Evolutionary conservation across 2,113 vertebrate species (phyloP).

Genomic region (Sialia sialis): DNA sequence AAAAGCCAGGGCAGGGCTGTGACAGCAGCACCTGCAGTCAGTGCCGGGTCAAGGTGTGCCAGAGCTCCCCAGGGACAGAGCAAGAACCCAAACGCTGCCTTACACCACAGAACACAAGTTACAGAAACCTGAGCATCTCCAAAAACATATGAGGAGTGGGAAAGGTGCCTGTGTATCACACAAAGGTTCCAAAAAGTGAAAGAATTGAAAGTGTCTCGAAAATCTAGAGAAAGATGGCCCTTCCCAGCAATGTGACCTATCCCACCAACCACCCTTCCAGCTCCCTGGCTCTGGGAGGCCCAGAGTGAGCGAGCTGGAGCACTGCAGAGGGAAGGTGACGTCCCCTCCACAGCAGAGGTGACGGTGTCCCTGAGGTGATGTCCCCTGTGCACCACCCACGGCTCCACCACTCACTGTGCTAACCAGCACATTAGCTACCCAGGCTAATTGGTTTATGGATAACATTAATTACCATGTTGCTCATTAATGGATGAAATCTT

Average conservation of each 20-base stretch:
- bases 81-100: neutral
- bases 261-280: neutral
- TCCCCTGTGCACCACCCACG: neutral
- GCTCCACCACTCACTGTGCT: conserved; percentile 68
- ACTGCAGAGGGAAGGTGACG: neutral
- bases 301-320: neutral
- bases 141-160: neutral
- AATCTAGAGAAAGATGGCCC: neutral
- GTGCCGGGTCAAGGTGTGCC: accelerated
- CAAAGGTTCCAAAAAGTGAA: neutral
- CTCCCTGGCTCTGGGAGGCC: neutral
- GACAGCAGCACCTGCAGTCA: neutral
- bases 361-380: neutral
- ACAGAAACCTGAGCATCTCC: neutral
- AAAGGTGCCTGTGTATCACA: neutral
- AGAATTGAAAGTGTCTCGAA: neutral
- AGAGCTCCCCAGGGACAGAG: neutral
- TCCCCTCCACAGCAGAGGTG: neutral
- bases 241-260: neutral
- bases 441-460: conserved; percentile 96
- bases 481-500: conserved; percentile 99
- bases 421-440: conserved; percentile 76
- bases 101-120: neutral
- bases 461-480: conserved; percentile 99
- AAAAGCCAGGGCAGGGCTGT: accelerated